Conservation (phyloP, 92 coral and sea anemone species). For the Zoanthus sociatus region DNA sequence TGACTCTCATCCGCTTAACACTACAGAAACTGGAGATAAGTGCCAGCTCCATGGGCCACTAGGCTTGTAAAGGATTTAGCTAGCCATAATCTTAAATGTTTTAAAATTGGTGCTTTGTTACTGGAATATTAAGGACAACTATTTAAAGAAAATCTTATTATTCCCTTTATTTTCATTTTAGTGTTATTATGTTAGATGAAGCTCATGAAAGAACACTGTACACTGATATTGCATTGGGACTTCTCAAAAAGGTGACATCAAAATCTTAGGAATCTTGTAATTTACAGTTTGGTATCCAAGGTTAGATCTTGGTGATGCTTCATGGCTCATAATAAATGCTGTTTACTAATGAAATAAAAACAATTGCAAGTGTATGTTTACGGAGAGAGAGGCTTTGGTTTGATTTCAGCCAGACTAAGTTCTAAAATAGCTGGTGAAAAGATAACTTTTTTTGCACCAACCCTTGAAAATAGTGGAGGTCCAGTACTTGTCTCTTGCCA, state of each 20-base stretch:
- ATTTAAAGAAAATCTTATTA: neutral
- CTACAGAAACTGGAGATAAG: too few relatives aligned
- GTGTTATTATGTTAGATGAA: slow-evolving; percentile 96
- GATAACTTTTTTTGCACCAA: neutral
- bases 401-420: neutral
- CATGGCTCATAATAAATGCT: neutral
- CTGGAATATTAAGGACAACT: too few relatives aligned
- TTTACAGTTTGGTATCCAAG: neutral
- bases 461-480: neutral
- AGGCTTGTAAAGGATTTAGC: too few relatives aligned
- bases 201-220: slow-evolving; percentile 97
- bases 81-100: too few relatives aligned
- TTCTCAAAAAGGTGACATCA: slow-evolving; percentile 80
- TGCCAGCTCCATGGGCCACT: too few relatives aligned
- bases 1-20: too few relatives aligned
- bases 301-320: neutral
- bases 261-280: too few relatives aligned
- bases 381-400: neutral
- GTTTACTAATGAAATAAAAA: neutral
- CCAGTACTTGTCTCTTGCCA: neutral
- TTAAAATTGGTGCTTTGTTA: too few relatives aligned
- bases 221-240: slow-evolving; percentile 94
- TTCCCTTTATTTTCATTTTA: slow-evolving; percentile 11
- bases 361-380: neutral
- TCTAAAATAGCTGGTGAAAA: neutral